A percentile compares a stretch with the other conserved stretches of the same genome.
phyloP scores from a whole-genome alignment of 1,140 invertebrate species.

The Liolophura sinensis region DNA sequence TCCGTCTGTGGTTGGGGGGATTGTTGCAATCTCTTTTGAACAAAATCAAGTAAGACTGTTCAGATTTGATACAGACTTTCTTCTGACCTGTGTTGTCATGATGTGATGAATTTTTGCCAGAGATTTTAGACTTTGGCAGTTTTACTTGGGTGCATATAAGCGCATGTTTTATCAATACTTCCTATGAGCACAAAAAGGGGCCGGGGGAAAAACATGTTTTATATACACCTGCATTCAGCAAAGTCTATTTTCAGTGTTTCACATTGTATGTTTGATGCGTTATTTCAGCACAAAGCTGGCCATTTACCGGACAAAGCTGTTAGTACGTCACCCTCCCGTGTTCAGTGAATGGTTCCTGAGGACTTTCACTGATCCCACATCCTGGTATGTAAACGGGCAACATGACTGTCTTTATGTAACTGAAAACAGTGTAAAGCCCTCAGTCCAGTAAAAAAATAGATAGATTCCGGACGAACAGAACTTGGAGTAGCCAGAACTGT shows the following conservation, averaged over 20 bases:
- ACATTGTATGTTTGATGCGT: constrained; percentile 9
- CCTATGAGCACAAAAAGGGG: background rate
- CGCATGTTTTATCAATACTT: background rate
- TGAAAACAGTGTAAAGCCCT: no score
- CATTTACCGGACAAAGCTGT: constrained; percentile 72
- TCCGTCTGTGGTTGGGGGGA: no score
- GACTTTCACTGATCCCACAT: constrained; percentile 86
- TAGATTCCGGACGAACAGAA: background rate
- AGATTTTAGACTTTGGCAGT: no score
- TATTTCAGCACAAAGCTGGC: constrained; percentile 66
- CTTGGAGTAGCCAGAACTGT: no score
- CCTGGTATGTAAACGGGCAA: constrained; percentile 70
- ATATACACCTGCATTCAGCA: background rate
- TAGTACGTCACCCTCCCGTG: constrained; percentile 80
- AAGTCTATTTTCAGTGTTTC: background rate
- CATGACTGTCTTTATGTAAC: no score
- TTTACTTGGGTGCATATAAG: no score
- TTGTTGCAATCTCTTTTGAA: no score
- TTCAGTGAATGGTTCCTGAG: constrained; percentile 89
- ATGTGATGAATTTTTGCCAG: no score
- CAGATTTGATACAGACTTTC: no score
- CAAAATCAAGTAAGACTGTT: no score
- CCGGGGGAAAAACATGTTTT: no score
- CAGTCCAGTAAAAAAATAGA: background rate
- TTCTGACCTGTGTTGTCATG: no score